These are phyloP conservation scores for Carollia perspicillata DNA, from an alignment of 2,113 vertebrate genomes.

Conservation along the genomic window DNA sequence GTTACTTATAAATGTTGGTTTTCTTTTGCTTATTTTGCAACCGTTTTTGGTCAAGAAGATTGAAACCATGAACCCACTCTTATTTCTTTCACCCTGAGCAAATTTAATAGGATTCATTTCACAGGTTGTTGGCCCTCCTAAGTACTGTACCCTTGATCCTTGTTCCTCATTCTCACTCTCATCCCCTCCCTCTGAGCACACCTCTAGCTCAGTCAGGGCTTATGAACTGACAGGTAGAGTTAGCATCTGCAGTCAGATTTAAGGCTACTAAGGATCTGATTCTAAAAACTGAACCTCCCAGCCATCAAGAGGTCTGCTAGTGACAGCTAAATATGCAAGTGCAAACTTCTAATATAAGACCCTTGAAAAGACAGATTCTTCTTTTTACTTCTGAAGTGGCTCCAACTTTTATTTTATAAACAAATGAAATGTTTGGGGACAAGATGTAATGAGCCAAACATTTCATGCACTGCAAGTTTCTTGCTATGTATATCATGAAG, in stretches of 20 bases:
- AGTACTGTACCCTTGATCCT: not conserved
- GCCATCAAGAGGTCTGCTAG: not conserved
- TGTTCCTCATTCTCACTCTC: not conserved
- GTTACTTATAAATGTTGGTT: not conserved
- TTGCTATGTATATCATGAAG: not conserved
- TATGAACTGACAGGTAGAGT: not conserved
- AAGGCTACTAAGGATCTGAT: not conserved
- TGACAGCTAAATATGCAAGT: not conserved
- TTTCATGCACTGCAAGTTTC: not conserved
- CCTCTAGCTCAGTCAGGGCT: not conserved
- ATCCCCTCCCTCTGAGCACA: not conserved
- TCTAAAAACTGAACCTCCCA: not conserved
- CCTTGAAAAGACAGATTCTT: not conserved
- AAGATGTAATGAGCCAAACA: not conserved
- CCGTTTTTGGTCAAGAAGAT: not conserved
- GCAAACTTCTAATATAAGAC: not conserved
- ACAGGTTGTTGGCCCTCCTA: not conserved
- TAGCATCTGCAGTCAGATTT: not conserved
- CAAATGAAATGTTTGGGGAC: not conserved
- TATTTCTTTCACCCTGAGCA: not conserved
- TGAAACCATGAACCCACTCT: not conserved
- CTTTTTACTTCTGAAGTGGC: not conserved
- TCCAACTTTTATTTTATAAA: not conserved
- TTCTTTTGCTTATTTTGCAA: not conserved
- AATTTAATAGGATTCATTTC: not conserved